These are phyloP conservation scores for Lagocephalus sceleratus DNA, from an alignment of 2,797 vertebrate species.

Conservation along the genomic window DNA sequence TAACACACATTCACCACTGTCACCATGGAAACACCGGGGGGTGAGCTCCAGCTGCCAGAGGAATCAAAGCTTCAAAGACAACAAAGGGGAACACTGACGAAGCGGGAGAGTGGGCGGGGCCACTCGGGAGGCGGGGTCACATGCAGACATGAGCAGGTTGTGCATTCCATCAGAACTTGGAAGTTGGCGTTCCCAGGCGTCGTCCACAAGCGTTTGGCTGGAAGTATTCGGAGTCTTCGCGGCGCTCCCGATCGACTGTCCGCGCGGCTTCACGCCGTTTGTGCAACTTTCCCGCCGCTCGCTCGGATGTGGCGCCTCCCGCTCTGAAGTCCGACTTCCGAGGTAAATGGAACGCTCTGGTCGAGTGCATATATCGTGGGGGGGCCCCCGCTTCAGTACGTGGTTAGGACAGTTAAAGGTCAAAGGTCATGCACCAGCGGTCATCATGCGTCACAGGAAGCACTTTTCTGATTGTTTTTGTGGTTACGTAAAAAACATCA, in stretches of 20 bases:
- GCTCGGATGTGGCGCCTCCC: too few species aligned
- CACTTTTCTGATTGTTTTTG: conserved; percentile 77
- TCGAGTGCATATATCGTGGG: too few species aligned
- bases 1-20: conserved; percentile 47
- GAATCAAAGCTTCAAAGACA: conserved; percentile 20
- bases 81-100: not conserved
- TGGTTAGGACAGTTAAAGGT: conserved; percentile 82
- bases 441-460: conserved; percentile 92
- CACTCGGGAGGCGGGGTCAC: conserved; percentile 47
- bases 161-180: too few species aligned
- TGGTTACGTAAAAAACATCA: conserved; percentile 74
- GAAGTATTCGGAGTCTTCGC: too few species aligned
- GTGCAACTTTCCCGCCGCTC: too few species aligned
- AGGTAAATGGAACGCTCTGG: too few species aligned
- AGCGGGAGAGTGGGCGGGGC: conserved; percentile 19
- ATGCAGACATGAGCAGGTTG: too few species aligned
- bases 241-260: too few species aligned
- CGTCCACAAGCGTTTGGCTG: not conserved
- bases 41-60: conserved; percentile 23
- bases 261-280: too few species aligned
- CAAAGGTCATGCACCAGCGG: conserved; percentile 93
- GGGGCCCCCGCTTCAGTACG: conserved; percentile 74
- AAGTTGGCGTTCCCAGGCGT: not conserved
- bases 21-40: conserved; percentile 27
- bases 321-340: too few species aligned